Conservation (phyloP, 2,113 vertebrate species). For the Miniopterus natalensis region DNA sequence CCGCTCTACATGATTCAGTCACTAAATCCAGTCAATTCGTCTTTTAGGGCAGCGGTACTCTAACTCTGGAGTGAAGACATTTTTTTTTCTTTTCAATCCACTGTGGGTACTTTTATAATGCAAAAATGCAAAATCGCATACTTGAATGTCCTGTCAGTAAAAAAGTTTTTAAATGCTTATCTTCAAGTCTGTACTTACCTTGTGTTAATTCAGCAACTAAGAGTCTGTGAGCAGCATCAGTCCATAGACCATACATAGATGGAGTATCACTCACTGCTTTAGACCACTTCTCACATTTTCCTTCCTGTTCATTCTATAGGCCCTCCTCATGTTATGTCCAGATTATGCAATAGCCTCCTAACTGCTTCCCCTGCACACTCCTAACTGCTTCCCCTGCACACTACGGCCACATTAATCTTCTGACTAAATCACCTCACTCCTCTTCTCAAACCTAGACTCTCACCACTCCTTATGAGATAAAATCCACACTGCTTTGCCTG, state of each 20-base stretch:
- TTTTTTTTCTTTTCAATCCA: background rate
- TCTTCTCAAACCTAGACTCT: slow-evolving; percentile 57
- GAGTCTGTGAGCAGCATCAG: background rate
- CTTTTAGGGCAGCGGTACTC: background rate
- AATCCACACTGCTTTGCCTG: background rate
- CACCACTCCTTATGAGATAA: slow-evolving; percentile 46
- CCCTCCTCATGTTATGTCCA: background rate
- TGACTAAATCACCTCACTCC: slow-evolving; percentile 46
- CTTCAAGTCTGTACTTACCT: background rate
- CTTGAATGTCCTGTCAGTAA: background rate
- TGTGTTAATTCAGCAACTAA: background rate
- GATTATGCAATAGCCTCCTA: slow-evolving; percentile 6
- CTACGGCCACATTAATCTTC: background rate
- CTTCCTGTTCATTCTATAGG: background rate
- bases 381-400: background rate
- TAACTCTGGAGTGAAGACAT: background rate
- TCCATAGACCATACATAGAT: too few species aligned
- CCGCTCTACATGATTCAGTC: background rate
- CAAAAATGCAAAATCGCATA: background rate
- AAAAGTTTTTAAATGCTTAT: background rate
- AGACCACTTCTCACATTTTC: background rate
- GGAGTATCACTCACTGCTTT: too few species aligned
- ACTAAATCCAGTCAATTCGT: background rate
- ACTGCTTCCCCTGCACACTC: slow-evolving; percentile 1
- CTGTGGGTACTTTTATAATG: background rate